These are phyloP conservation scores for Oreonectes daqikongensis DNA, from an alignment of 2,797 vertebrate species.

Conservation along the genomic window DNA sequence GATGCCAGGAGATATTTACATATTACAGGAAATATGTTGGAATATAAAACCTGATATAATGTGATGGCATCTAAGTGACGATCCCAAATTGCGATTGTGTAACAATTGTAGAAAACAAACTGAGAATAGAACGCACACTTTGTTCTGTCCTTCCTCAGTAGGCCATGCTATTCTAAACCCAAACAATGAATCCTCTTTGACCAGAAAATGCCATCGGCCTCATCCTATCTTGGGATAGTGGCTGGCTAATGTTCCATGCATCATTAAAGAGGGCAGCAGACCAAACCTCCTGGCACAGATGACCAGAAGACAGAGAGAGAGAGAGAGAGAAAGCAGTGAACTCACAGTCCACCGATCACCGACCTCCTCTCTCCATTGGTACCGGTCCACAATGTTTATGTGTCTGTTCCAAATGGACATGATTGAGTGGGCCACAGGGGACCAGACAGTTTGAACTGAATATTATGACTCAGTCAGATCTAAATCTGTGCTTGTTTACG, in stretches of 20 bases:
- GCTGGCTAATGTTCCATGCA: constrained; percentile 49
- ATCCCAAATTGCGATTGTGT: constrained; percentile 4
- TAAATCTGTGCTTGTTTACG: constrained; percentile 22
- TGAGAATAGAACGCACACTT: constrained; percentile 30
- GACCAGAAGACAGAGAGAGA: constrained; percentile 20
- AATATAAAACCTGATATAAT: not conserved
- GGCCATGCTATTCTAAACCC: constrained; percentile 43
- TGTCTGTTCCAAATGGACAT: constrained; percentile 34
- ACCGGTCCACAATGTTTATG: constrained; percentile 30
- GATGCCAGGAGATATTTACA: not conserved
- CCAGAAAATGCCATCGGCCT: constrained; percentile 34
- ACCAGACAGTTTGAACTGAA: constrained; percentile 31
- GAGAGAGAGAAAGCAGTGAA: constrained; percentile 3
- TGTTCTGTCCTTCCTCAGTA: constrained; percentile 27
- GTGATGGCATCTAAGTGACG: not conserved
- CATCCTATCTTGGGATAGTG: constrained; percentile 44
- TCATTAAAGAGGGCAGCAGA: constrained; percentile 50
- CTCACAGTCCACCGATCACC: constrained; percentile 5
- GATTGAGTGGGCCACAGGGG: constrained; percentile 3
- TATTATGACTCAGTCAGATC: constrained; percentile 36
- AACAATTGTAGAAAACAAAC: constrained; percentile 23
- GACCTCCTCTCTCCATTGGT: not conserved
- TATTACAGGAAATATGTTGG: constrained; percentile 1
- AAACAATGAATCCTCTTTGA: constrained; percentile 44
- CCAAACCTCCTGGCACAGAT: constrained; percentile 42